These are phyloP conservation scores for human (Homo sapiens) DNA, from an alignment of 2,113 vertebrate genomes.

Conservation along the genomic window GRCh38 chr20:45193501-45194000, in stretches of 20 bases:
- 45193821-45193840: not conserved
- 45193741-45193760: too few relatives aligned
- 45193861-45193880: not conserved
- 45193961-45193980: not conserved
- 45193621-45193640: not conserved
- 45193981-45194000: not conserved
- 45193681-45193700: not conserved
- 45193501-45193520: not conserved
- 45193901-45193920: not conserved
- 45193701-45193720: not conserved
- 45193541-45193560: not conserved
- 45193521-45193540: not conserved
- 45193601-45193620: not conserved
- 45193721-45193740: not conserved
- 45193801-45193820: not conserved
- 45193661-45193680: not conserved
- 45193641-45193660: not conserved
- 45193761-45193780: not conserved
- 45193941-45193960: not conserved
- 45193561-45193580: not conserved
- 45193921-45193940: not conserved
- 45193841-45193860: not conserved
- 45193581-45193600: not conserved
- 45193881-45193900: not conserved
- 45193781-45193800: not conserved